phyloP scores from a whole-genome alignment of 2,797 vertebrate species.

The Pseudochirops cupreus region DNA sequence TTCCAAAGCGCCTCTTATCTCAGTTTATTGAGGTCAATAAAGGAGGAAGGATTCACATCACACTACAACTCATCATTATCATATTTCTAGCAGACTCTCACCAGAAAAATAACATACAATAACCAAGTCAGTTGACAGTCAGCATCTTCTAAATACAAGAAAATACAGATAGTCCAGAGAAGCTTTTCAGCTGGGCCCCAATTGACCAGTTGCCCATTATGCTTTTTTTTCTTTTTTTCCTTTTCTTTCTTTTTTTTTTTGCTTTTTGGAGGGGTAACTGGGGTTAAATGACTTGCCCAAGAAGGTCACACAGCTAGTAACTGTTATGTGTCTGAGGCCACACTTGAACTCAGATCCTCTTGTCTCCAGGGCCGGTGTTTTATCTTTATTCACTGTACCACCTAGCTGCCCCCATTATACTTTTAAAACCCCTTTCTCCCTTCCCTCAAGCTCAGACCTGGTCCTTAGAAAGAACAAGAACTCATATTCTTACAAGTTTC shows the following conservation, averaged over 20 bases:
- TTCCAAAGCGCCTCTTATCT: rapidly evolving
- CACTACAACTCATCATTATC: neutral
- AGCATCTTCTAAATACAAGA: neutral
- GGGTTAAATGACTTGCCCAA: too few relatives aligned
- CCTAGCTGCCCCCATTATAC: neutral
- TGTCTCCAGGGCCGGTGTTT: too few relatives aligned
- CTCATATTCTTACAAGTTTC: neutral
- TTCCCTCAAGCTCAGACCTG: neutral
- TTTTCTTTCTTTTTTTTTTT: too few relatives aligned
- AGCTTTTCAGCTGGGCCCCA: neutral
- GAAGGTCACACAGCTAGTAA: too few relatives aligned
- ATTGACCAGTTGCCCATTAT: neutral
- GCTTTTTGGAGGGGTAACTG: too few relatives aligned
- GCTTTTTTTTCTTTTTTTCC: too few relatives aligned
- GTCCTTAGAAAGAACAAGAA: neutral
- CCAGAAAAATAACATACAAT: neutral
- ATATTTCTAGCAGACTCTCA: neutral
- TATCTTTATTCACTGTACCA: too few relatives aligned
- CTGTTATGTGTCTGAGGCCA: too few relatives aligned
- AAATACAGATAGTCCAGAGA: neutral
- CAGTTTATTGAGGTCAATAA: neutral
- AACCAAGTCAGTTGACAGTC: neutral
- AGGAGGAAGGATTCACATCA: neutral
- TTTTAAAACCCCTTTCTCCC: neutral
- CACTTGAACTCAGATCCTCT: too few relatives aligned